Evolutionary conservation across 2,113 vertebrate species (phyloP).

Genomic region (Lipotes vexillifer): DNA sequence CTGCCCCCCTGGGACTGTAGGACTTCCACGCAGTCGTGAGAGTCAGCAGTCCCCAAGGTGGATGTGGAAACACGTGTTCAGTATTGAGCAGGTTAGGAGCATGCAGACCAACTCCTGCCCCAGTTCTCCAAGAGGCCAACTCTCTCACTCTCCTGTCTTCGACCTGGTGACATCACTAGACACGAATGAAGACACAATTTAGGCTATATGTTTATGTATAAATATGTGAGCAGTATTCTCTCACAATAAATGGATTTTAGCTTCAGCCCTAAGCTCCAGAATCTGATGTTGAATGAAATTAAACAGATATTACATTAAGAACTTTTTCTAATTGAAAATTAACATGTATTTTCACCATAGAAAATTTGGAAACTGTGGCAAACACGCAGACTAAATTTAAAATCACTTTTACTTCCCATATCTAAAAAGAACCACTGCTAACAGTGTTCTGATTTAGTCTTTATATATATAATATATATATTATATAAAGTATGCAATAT

Average conservation of each 20-base stretch:
- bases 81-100: accelerated
- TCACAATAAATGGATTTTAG: background rate
- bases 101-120: accelerated
- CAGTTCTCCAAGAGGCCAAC: background rate
- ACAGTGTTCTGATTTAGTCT: background rate
- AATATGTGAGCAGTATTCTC: background rate
- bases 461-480: background rate
- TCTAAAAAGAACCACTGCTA: background rate
- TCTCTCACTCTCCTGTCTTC: background rate
- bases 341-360: background rate
- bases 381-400: background rate
- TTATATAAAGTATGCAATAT: background rate
- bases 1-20: background rate
- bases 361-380: background rate
- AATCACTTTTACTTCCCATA: background rate
- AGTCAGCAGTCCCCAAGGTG: accelerated
- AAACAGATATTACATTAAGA: background rate
- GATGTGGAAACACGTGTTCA: accelerated
- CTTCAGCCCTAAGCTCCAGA: background rate
- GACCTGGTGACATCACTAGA: background rate
- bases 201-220: background rate
- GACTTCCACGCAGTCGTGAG: background rate
- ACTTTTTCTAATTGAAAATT: background rate
- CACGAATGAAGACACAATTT: background rate
- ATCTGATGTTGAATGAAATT: background rate